phyloP scores from a whole-genome alignment of 1,140 invertebrate genomes.

The Leptinotarsa defecta region DNA sequence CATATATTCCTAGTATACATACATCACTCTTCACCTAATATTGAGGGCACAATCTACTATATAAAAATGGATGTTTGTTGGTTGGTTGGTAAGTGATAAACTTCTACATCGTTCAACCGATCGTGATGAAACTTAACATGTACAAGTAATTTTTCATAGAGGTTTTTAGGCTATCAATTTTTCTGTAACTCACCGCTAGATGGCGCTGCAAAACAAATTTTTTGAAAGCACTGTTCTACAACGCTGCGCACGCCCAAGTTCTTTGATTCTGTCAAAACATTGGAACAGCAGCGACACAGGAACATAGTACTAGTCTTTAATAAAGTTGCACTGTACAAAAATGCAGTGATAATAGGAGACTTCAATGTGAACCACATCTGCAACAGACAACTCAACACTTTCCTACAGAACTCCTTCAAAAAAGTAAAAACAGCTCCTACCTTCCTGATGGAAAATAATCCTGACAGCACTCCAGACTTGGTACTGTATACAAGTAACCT shows the following conservation, averaged over 20 bases:
- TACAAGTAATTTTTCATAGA: no score
- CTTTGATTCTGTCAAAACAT: no score
- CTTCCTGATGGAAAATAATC: not conserved
- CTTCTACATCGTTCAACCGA: no score
- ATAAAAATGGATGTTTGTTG: no score
- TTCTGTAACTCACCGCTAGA: no score
- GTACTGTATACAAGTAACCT: constrained; percentile 4
- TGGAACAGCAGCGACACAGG: no score
- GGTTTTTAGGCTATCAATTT: no score
- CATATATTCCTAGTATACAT: not conserved
- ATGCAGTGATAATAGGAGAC: constrained; percentile 24
- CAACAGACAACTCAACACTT: not conserved
- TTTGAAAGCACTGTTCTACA: no score
- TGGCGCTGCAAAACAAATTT: no score
- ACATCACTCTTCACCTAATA: not conserved
- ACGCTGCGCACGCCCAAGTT: no score
- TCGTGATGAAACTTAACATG: no score
- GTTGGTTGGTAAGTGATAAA: no score
- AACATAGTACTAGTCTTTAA: not conserved
- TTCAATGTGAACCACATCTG: constrained; percentile 7
- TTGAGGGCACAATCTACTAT: not conserved
- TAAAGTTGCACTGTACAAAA: constrained; percentile 21
- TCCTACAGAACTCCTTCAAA: not conserved
- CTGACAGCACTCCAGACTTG: not conserved
- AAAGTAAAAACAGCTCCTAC: not conserved